Evolutionary conservation across 2,113 vertebrate genomes (phyloP), one percentile per base, ranked within the genome.

Genomic region (Tragelaphus strepsiceros): DNA sequence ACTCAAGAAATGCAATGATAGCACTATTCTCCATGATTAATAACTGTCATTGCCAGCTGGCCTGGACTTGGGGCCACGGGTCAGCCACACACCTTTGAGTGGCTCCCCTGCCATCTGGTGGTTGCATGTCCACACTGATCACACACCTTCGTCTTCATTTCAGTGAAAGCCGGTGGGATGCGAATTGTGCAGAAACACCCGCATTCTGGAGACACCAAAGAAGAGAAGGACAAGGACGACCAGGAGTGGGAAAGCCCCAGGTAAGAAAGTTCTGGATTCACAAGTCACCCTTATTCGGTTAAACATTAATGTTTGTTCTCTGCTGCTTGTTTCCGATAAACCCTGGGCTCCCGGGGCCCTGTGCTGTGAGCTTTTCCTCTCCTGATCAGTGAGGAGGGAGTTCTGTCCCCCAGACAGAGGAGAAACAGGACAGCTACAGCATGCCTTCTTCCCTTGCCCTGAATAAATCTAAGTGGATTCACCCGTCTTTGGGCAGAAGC

Each of bases 161-260:
- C 97, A 99, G 99, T 99, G 71, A 99, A 99, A 98, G 99, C 99
- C 78, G 99, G 99, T 26, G 99, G 99, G 2, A 99, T 99, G 99
- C 99, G 99, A 94, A 99, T 99, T 97, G 99, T 99, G 96, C 99
- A 99, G 99, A 99, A 99, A 97, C 99, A 99, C 97, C 99, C 98
- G 0, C 99, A 99, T 96, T 88, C 98, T 56, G 98, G 96, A 93
- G 99, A 99, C 56, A 54, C 97, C 77, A 99, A 99, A 92, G 99
- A 99, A 14, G 99, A 99, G 16, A 99, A 98, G 96, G 99, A 99
- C 87, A 99, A 99, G 71, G 99, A 99, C 5, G 99, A 99, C 9
- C 99, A 99, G 96, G 99, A 99, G 80, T 99, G 99, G 98, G 99
- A 99, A 98, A 99, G 99, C 96, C 99, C 98, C 99, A 99, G 99